A percentile compares a stretch with the other conserved stretches of the same genome.
Evolutionary conservation across 23 tunicate species (phyloP).

Genomic region (Trididemnum clinides): DNA sequence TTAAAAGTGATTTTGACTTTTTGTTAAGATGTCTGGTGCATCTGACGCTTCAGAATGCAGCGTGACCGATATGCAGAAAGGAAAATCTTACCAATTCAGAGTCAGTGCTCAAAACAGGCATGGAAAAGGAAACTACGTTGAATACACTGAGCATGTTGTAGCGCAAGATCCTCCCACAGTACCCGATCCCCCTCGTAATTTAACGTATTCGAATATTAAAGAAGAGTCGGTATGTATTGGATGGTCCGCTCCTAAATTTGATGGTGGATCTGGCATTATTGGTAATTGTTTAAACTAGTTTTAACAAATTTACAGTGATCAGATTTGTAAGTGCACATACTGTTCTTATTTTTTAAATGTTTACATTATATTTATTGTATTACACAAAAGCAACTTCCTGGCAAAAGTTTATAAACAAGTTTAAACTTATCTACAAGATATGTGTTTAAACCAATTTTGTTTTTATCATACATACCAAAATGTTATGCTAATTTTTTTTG

Average conservation of each 20-base stretch:
- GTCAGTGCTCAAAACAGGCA: constrained; percentile 78
- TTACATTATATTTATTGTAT: no score
- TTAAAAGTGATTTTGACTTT: no score
- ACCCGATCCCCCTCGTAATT: constrained; percentile 67
- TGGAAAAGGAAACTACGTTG: constrained; percentile 80
- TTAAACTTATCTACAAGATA: no score
- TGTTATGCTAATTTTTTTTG: no score
- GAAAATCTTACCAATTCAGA: constrained; percentile 72
- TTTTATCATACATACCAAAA: no score
- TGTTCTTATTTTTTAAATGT: no score
- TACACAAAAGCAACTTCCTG: no score
- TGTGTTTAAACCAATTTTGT: no score
- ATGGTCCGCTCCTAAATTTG: constrained; percentile 82
- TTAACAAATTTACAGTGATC: no score
- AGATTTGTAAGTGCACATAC: no score
- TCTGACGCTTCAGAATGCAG: constrained; percentile 62
- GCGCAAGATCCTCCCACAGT: constrained; percentile 79
- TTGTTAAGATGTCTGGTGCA: constrained; percentile 61
- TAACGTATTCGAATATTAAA: constrained; percentile 69
- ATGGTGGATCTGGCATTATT: constrained; percentile 75
- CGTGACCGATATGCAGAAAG: constrained; percentile 85
- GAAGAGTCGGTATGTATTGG: constrained; percentile 67
- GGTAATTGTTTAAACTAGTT: no score
- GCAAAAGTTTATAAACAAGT: no score
- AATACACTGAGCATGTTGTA: constrained; percentile 61